These are phyloP conservation scores for Heliangelus exortis DNA, from an alignment of 2,797 vertebrate genomes.

Conservation along the genomic window DNA sequence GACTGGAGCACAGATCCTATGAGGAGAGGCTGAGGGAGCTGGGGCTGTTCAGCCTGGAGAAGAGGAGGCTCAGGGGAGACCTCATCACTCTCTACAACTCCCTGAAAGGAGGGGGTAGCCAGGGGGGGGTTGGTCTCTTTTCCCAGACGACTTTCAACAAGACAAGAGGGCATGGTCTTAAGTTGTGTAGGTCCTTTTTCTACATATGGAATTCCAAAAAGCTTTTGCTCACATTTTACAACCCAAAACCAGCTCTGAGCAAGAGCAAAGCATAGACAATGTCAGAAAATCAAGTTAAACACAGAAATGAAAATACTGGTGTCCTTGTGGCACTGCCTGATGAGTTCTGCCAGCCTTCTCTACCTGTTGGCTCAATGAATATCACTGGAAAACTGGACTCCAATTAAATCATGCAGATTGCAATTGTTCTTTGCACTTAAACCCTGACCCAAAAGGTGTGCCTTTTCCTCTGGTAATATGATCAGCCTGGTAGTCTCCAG, in stretches of 20 bases:
- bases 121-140: too few relatives aligned
- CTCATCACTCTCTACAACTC: too few relatives aligned
- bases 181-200: not conserved
- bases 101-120: too few relatives aligned
- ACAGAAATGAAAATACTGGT: not conserved
- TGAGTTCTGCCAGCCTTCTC: not conserved
- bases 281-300: not conserved
- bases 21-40: too few relatives aligned
- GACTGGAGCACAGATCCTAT: too few relatives aligned
- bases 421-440: constrained; percentile 63
- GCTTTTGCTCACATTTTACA: not conserved
- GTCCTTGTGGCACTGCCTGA: not conserved
- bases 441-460: constrained; percentile 50
- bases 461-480: constrained; percentile 6
- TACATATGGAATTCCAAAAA: not conserved
- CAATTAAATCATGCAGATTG: not conserved
- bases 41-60: too few relatives aligned
- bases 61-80: too few relatives aligned
- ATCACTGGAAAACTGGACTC: not conserved
- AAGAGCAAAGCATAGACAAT: not conserved
- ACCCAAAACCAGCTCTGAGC: not conserved
- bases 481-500: not conserved
- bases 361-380: not conserved
- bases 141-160: too few relatives aligned
- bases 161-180: too few relatives aligned